Evolutionary conservation across 2,888 invertebrate genomes (phyloP), one percentile per base, ranked within the genome.

Genomic region (Formica aserva): DNA sequence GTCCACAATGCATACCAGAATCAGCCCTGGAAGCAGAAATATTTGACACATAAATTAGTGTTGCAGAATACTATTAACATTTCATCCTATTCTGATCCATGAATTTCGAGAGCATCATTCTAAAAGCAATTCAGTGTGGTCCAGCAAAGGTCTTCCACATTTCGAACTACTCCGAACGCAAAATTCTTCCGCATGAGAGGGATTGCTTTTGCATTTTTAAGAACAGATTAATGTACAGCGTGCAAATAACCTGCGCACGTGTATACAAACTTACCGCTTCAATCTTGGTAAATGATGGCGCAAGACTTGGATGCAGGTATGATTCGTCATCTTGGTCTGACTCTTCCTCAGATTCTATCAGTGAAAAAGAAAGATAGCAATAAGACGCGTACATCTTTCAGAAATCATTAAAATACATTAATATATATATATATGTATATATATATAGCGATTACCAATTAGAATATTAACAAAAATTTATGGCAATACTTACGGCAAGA

Each of bases 251-350:
- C 15, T 45, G 2, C 13, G 29, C 22, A 38, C 15, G 38, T n/a
- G 38, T 55, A 18, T 48, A 52, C 26, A 32, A 84, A 96, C 97
- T 96, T 95, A 97, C 97, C 95, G 96, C 95, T 95, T 97, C 97
- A 91, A 96, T 96, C 83, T 96, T 94, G 77, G 94, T 94, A 82
- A 96, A 95, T 5, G 96, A 95, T n/a, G 95, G 92, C 26, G 95
- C 95, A 87, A 98, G 95, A 93, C 97, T 97, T n/a, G 98, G 98
- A 94, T 98, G 98, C 32, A 98, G 95, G 93, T 98, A 98, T 85
- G 97, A 96, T 71, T 97, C 97, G 86, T 95, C 96, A 67, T 95
- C 95, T 78, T 95, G 96, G 89, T 96, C 96, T 89, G 96, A 96
- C 95, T 93, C 94, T 76, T 94, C 88, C 85, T 89, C 91, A 41